These are phyloP conservation scores for Pungitius pungitius DNA, from an alignment of 2,113 vertebrate species.

Conservation along the genomic window DNA sequence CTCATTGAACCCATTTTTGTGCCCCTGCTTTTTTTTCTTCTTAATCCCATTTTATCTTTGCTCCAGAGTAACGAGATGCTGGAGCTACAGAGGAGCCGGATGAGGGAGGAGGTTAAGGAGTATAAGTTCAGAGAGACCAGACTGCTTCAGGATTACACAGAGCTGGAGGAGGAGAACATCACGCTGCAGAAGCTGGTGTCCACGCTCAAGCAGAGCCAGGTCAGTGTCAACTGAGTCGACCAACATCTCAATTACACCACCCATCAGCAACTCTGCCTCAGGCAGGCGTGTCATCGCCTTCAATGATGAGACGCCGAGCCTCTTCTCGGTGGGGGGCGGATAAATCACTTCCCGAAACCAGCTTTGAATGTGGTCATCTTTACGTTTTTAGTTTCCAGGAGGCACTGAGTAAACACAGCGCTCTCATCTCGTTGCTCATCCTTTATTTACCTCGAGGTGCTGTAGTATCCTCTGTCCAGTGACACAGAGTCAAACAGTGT, in stretches of 20 bases:
- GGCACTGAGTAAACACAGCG: not conserved
- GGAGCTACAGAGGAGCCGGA: constrained; percentile 91
- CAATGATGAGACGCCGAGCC: not conserved
- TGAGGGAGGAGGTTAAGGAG: constrained; percentile 96
- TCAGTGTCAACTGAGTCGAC: constrained; percentile 46
- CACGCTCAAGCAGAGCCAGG: constrained; percentile 96
- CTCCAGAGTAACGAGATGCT: constrained; percentile 90
- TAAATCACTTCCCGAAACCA: not conserved
- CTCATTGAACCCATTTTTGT: not conserved
- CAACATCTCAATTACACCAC: not conserved
- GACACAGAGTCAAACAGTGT: not conserved
- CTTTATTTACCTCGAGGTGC: not conserved
- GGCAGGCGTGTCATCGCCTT: constrained; percentile 9
- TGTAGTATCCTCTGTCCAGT: not conserved
- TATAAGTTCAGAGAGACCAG: constrained; percentile 95
- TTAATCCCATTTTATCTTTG: not conserved
- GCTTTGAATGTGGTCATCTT: not conserved
- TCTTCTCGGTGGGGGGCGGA: not conserved
- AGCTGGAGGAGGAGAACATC: constrained; percentile 98
- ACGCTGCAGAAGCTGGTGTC: constrained; percentile 96
- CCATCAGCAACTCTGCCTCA: not conserved
- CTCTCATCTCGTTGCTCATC: not conserved
- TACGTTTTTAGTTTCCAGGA: not conserved
- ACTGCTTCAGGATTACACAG: constrained; percentile 96
- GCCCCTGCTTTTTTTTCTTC: not conserved